These are phyloP conservation scores for Monoplex corrugatus DNA, from an alignment of 2,888 invertebrate genomes.

Conservation along the genomic window DNA sequence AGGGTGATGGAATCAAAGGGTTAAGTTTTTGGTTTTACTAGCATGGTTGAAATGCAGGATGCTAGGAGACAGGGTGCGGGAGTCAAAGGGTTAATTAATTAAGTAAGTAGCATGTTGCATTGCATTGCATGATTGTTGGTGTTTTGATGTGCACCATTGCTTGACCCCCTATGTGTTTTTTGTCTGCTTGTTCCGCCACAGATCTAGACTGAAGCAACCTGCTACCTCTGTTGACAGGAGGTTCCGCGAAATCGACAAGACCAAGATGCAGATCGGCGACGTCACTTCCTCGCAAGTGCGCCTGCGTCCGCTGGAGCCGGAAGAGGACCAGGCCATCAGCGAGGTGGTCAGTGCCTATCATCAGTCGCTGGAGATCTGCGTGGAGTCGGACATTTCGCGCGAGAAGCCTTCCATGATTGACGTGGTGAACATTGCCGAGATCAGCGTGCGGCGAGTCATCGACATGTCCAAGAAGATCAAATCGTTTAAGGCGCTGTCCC, in stretches of 20 bases:
- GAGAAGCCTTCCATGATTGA: constrained; percentile 76
- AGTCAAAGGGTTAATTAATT: too few relatives aligned
- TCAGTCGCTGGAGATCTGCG: constrained; percentile 79
- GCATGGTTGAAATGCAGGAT: too few relatives aligned
- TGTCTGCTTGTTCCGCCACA: constrained; percentile 48
- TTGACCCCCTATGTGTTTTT: constrained; percentile 26
- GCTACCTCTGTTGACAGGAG: constrained; percentile 63
- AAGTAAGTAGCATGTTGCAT: too few relatives aligned
- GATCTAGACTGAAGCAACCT: constrained; percentile 51
- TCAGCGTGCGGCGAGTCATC: constrained; percentile 88
- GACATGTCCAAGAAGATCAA: constrained; percentile 85
- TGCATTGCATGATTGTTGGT: neutral
- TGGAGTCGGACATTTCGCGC: constrained; percentile 75
- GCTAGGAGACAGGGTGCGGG: too few relatives aligned
- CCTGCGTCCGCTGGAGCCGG: constrained; percentile 70
- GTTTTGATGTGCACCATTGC: neutral
- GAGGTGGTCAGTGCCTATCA: constrained; percentile 79
- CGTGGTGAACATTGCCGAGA: constrained; percentile 81
- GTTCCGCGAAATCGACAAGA: constrained; percentile 68
- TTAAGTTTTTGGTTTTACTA: too few relatives aligned
- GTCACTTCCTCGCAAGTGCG: constrained; percentile 68
- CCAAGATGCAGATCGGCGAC: constrained; percentile 71
- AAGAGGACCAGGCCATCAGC: constrained; percentile 76
- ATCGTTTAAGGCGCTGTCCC: constrained; percentile 96
- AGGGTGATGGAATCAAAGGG: too few relatives aligned